Evolutionary conservation across 2,113 vertebrate species (phyloP).

Genomic region (Chionomys nivalis): DNA sequence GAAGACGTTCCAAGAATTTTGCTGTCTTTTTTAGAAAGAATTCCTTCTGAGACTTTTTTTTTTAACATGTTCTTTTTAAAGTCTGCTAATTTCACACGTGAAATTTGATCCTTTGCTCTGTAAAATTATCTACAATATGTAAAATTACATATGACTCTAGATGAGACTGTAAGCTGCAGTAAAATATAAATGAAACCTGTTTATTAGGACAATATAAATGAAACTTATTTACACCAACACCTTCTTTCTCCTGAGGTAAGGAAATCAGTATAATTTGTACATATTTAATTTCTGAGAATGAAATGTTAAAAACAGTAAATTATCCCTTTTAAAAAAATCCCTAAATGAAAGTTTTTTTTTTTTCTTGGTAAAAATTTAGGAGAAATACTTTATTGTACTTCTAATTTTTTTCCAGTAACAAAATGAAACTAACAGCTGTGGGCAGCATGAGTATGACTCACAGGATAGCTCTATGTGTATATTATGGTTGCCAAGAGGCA

Average conservation of each 20-base stretch:
- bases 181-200: conserved; percentile 18
- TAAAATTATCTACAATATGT: conserved; percentile 17
- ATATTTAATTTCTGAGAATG: not conserved
- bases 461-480: conserved; percentile 39
- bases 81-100: conserved; percentile 35
- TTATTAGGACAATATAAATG: conserved; percentile 7
- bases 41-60: conserved; percentile 38
- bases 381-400: conserved; percentile 46
- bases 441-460: conserved; percentile 48
- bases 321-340: not conserved
- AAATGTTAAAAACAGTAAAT: conserved; percentile 2
- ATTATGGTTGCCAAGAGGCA: conserved; percentile 60
- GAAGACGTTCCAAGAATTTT: conserved; percentile 28
- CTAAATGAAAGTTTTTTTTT: not conserved
- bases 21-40: conserved; percentile 41
- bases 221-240: not conserved
- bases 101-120: conserved; percentile 18
- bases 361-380: conserved; percentile 9
- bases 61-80: not conserved
- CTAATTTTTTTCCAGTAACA: conserved; percentile 18
- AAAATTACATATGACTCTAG: conserved; percentile 11
- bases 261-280: conserved; percentile 29
- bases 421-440: conserved; percentile 66
- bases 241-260: not conserved
- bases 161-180: not conserved